Percentiles rank a stretch among this genome's conserved stretches.
Evolutionary conservation across 2,888 invertebrate genomes (phyloP).

Genomic region (Thymelicus sylvestris): DNA sequence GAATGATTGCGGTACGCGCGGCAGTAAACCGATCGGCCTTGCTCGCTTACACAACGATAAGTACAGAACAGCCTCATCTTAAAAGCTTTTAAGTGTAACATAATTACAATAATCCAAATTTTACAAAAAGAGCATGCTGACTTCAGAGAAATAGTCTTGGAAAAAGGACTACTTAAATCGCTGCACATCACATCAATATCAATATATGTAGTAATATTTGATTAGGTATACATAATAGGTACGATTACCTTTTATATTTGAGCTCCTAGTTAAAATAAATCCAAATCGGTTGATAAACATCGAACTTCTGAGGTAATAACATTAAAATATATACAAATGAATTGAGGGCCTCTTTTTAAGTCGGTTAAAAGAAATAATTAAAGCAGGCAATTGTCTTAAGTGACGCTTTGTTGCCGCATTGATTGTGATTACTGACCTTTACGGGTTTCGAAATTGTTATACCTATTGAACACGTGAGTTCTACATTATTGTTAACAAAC

Average conservation of each 20-base stretch:
- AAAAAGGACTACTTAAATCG: too few relatives aligned
- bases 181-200: too few relatives aligned
- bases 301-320: too few relatives aligned
- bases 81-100: constrained; percentile 67
- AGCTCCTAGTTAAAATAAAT: too few relatives aligned
- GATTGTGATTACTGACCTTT: constrained; percentile 65
- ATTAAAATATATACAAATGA: constrained; percentile 20
- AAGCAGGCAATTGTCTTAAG: constrained; percentile 64
- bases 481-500: constrained; percentile 61
- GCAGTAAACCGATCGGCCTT: constrained; percentile 60
- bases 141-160: too few relatives aligned
- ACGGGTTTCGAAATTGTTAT: constrained; percentile 67
- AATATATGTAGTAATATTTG: too few relatives aligned
- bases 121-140: too few relatives aligned
- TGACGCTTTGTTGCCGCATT: constrained; percentile 48
- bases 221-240: too few relatives aligned
- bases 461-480: constrained; percentile 62
- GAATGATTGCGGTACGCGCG: constrained; percentile 54
- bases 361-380: constrained; percentile 55
- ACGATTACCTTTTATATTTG: too few relatives aligned
- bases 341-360: too few relatives aligned
- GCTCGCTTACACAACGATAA: constrained; percentile 74
- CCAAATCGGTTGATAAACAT: too few relatives aligned
- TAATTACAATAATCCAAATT: constrained; percentile 41
- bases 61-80: constrained; percentile 71